Base-by-base conservation (phyloP, 2,113 vertebrate species). In the Callorhinus ursinus region DNA sequence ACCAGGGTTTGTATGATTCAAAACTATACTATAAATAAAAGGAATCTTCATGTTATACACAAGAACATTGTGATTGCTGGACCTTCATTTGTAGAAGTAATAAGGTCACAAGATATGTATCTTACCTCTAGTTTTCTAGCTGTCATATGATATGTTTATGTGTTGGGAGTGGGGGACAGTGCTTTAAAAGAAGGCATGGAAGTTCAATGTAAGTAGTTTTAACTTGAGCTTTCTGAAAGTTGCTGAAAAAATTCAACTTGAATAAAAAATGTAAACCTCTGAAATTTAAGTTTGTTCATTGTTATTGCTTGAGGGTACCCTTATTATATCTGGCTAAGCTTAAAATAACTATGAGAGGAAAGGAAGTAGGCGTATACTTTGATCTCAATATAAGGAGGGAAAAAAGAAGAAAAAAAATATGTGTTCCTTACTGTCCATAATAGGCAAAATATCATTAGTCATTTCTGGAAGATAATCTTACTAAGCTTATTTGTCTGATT, bases 231-330 rank as follows among this genome's bases (percentile, higher is more conserved):
- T 94, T 95, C 82, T 94, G 91, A 51, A 97, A 97, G 21, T 94
- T 98, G 39, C 51, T 94, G 77, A 96, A 96, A 95, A 96, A 93
- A 69, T 67, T 95, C 72, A 92, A 89, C 67, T 94, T 96, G 95
- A 93, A 88, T 92, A 92, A 92, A 98, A 97, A 96, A 93, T 94
- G 87, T 96, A 97, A 98, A 97, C 93, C 88, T 96, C 93, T 95
- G 89, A 96, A 97, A 97, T 95, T 97, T 97, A 96, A 97, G 96
- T 98, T 97, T 97, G 92, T 79, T 96, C 77, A 72, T 82, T 97
- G 96, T 98, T 97, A 94, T 93, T 98, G 94, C 94, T 96, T 90
- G 85, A 98, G 90, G 95, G 84, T 88, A 7, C 69, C 59, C 90
- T 97, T 96, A 97, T 97, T 98, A 92, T 97, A 96, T 97, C 97